Base-by-base conservation (phyloP, 2,113 vertebrate genomes). In the Vimba vimba region DNA sequence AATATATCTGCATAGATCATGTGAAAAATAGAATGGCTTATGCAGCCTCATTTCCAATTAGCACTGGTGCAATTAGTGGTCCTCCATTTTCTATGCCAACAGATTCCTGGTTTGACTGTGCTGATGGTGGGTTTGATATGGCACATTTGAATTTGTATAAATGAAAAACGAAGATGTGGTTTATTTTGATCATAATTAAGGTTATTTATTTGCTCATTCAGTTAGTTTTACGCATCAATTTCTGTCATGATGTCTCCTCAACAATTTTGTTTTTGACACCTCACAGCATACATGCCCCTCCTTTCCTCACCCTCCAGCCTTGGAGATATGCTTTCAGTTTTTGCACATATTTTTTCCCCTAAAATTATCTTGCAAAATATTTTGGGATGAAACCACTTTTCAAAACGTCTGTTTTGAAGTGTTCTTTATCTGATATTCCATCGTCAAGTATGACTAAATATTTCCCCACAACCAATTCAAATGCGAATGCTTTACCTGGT, bases 1-100 rank as follows among this genome's bases (percentile, higher is more conserved):
- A 55, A 57, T 45, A 52, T 74, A 62, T 86, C 9, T 78, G 81
- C 82, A 82, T 85, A 79, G 64, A 77, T 25, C 79, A 21, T 27
- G n/a, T 79, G 83, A 80, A 83, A 81, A 89, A 83, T 17, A 73
- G 68, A 86, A 69, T 88, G 84, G 89, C 86, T 87, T 84, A 45
- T 91, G 90, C 92, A 92, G 85, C 90, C 90, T 90, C 91, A 84
- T 90, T 92, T 92, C 89, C 93, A 93, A 94, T 94, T 93, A 91
- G 91, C 89, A 85, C 83, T 92, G 92, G 85, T 94, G 93, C 94
- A 95, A 95, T 95, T 95, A 95, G 94, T 93, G 92, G 93, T 92
- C 94, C 94, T 93, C 94, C 94, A 95, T 95, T 95, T 95, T 95
- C 94, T 94, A 83, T 93, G 93, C 93, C 93, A 94, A 89, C 91